These are phyloP conservation scores for Actinia equina DNA, from an alignment of 64 coral and sea anemone species.

Conservation along the genomic window DNA sequence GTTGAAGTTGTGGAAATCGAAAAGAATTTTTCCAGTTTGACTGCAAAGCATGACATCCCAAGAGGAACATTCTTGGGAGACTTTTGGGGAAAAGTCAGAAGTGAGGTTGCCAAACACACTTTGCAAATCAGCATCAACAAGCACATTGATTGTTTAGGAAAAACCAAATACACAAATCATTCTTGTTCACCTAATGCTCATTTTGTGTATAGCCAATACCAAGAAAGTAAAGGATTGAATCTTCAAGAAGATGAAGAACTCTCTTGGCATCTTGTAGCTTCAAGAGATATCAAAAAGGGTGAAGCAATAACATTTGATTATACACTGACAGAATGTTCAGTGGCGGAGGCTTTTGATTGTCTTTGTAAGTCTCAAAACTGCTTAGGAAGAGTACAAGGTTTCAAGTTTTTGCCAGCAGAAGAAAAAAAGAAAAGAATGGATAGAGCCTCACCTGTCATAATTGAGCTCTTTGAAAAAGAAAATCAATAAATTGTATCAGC, in stretches of 20 bases:
- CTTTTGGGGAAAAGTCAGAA: constrained; percentile 8
- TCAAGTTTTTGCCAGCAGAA: constrained; percentile 25
- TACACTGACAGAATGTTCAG: constrained; percentile 21
- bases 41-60: constrained; percentile 4
- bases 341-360: constrained; percentile 8
- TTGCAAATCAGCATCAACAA: constrained; percentile 12
- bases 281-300: constrained; percentile 31
- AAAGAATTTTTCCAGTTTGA: background rate
- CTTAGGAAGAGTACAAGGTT: constrained; percentile 38
- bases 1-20: constrained; percentile 1
- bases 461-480: constrained; percentile 3
- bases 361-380: constrained; percentile 11
- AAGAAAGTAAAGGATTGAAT: background rate
- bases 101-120: background rate
- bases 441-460: constrained; percentile 7
- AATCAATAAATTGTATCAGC: background rate
- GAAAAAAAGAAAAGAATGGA: background rate
- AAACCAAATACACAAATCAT: constrained; percentile 14
- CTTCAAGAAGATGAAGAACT: background rate
- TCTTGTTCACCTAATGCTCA: constrained; percentile 21
- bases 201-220: background rate
- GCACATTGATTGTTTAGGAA: background rate
- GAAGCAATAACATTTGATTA: constrained; percentile 50
- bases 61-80: constrained; percentile 23
- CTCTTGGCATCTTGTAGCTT: constrained; percentile 17